Evolutionary conservation across 2,888 invertebrate species (phyloP), one percentile per base, ranked within the genome.

Genomic region (Arge pagana): DNA sequence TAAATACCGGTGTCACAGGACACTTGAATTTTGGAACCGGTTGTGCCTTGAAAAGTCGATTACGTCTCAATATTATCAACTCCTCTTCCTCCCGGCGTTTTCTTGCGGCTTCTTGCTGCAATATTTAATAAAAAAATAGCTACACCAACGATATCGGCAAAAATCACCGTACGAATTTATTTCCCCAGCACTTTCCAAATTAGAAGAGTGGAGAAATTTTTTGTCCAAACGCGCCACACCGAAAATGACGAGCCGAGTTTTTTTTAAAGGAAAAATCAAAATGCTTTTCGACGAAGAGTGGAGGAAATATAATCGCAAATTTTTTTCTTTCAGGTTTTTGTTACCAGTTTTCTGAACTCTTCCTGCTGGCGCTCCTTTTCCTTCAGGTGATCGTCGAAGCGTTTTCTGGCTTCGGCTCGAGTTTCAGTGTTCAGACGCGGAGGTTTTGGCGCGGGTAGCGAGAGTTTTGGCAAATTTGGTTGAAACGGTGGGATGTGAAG

Each of bases 11-110:
- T 4, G 60, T 56, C 4, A 60, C 31, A 0, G 18, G n/a, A 3
- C n/a, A 4, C 15, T 55, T 61, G 40, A 58, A 67, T 33, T 54
- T 58, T 4, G 52, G 60, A 28, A 66, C 52, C 1, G 67, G 65
- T 36, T 60, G 56, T 10, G 63, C 58, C 42, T 63, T 67, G 48
- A 59, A 60, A 18, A 62, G 57, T 10, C 51, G 50, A 40, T 52
- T 15, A 16, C 50, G 59, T 31, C 67, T 59, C 5, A 67, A 21
- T 4, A 31, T 31, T 1, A 48, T 41, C 6, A 57, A 56, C 43
- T 62, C 59, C 21, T 54, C 43, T n/a, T 61, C 40, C 16, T 63
- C 62, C 15, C 50, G 48, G 7, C 53, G 59, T 19, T 58, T 56
- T 6, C 53, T 49, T 13, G 33, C 52, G 7, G 36, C 42, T 42